phyloP scores from a whole-genome alignment of 2,113 vertebrate genomes.

The Calyptommatus sinebrachiatus region DNA sequence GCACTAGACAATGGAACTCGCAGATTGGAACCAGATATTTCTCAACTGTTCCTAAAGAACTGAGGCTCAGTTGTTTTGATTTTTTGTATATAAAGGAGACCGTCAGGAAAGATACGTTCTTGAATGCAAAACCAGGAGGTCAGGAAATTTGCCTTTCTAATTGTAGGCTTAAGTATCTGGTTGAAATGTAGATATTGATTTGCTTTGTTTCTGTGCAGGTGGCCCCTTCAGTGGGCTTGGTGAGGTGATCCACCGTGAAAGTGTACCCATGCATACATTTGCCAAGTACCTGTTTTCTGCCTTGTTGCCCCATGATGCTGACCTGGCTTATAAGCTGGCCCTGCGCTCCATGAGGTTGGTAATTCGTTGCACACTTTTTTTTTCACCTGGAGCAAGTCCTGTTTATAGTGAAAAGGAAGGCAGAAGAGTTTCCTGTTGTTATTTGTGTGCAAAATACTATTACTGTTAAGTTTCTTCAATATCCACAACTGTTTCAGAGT shows the following conservation, averaged over 20 bases:
- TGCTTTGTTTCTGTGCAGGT: slow-evolving; percentile 72
- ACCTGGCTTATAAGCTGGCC: slow-evolving; percentile 94
- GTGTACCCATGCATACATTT: slow-evolving; percentile 98
- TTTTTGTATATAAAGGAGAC: no score
- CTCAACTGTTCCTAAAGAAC: no score
- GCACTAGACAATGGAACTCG: no score
- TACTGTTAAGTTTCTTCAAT: not conserved
- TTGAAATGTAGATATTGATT: slow-evolving; percentile 25
- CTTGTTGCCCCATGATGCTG: slow-evolving; percentile 90
- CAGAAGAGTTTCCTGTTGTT: no score
- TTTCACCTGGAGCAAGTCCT: not conserved
- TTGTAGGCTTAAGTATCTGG: not conserved
- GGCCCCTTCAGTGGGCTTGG: slow-evolving; percentile 96
- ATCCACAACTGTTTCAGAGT: not conserved
- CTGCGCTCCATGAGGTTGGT: slow-evolving; percentile 95
- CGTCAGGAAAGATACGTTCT: not conserved
- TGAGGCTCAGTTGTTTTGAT: not conserved
- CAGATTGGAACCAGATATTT: not conserved
- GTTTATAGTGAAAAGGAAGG: not conserved
- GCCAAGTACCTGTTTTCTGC: slow-evolving; percentile 97
- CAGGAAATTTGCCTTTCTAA: not conserved
- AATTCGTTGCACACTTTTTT: slow-evolving; percentile 24
- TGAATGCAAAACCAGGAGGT: not conserved
- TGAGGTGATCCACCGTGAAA: slow-evolving; percentile 96
- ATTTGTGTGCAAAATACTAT: not conserved